Evolutionary conservation across 1,140 invertebrate species (phyloP).

Genomic region (Drosophila virilis): DNA sequence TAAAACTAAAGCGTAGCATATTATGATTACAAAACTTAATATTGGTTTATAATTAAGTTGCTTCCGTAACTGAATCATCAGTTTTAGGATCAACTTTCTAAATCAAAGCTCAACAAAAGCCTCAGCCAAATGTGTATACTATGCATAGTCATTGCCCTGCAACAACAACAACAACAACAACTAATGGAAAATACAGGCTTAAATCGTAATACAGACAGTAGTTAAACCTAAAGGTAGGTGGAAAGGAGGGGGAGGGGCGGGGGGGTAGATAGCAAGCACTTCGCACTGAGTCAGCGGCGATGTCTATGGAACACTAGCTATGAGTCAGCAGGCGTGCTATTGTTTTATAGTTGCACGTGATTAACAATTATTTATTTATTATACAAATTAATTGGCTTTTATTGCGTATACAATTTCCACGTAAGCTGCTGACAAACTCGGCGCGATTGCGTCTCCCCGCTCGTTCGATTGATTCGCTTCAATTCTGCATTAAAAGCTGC

Average conservation of each 20-base stretch:
- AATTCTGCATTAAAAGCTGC: slow-evolving; percentile 6
- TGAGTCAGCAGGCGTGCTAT: slow-evolving; percentile 29
- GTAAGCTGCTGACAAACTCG: not conserved
- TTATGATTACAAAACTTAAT: not conserved
- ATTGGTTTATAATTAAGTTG: not conserved
- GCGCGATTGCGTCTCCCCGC: not conserved
- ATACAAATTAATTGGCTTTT: slow-evolving; percentile 4
- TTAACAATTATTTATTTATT: not conserved
- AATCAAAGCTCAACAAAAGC: not conserved
- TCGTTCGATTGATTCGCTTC: slow-evolving; percentile 22
- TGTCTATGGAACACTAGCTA: not conserved
- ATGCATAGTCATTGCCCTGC: not conserved
- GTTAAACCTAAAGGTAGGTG: not conserved
- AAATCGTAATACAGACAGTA: slow-evolving; percentile 1
- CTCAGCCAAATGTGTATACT: not conserved
- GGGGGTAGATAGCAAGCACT: not conserved
- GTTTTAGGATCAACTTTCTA: not conserved
- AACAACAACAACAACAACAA: not conserved
- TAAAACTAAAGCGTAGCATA: not conserved
- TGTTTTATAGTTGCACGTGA: slow-evolving; percentile 8
- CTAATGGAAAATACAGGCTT: not conserved
- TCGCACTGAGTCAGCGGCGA: slow-evolving; percentile 8
- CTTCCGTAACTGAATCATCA: not conserved
- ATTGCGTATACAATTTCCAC: slow-evolving; percentile 7
- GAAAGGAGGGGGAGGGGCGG: no score